These are phyloP conservation scores for Habropoda laboriosa DNA, from an alignment of 1,140 invertebrate genomes.

Conservation along the genomic window DNA sequence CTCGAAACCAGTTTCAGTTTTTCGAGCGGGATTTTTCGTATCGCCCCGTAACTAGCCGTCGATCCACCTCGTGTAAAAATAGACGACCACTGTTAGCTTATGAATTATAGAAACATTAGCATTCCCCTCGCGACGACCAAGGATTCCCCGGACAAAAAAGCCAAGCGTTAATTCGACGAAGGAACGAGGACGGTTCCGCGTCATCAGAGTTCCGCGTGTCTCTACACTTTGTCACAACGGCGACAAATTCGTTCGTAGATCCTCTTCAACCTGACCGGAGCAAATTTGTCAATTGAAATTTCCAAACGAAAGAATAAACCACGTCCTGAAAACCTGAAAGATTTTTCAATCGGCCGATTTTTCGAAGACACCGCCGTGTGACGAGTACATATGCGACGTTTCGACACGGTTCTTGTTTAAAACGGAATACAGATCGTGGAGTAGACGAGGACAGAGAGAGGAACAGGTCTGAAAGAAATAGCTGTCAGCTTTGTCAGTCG, in stretches of 20 bases:
- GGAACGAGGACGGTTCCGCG: not conserved
- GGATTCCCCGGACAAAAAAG: not conserved
- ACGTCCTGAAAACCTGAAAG: not conserved
- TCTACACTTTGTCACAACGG: slow-evolving; percentile 15
- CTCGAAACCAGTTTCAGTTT: slow-evolving; percentile 59
- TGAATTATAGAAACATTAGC: slow-evolving; percentile 28
- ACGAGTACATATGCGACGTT: slow-evolving; percentile 16
- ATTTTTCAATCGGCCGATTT: slow-evolving; percentile 16
- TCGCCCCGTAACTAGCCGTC: too few relatives aligned
- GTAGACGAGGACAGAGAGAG: slow-evolving; percentile 2
- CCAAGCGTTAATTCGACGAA: not conserved
- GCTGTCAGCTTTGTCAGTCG: slow-evolving; percentile 61
- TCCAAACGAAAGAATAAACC: slow-evolving; percentile 3
- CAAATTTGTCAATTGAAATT: slow-evolving; percentile 32
- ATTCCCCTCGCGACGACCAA: not conserved
- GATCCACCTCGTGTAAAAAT: not conserved
- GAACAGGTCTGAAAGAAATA: slow-evolving; percentile 49
- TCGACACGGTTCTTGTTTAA: slow-evolving; percentile 24
- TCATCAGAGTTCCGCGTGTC: not conserved
- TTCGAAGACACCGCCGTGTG: not conserved
- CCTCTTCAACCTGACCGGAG: not conserved
- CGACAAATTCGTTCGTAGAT: not conserved
- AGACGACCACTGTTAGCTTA: not conserved
- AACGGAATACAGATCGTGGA: slow-evolving; percentile 54
- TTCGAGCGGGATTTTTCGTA: slow-evolving; percentile 7